These are phyloP conservation scores for Dolichallabes microphthalmus DNA, from an alignment of 2,113 vertebrate species.

Conservation along the genomic window DNA sequence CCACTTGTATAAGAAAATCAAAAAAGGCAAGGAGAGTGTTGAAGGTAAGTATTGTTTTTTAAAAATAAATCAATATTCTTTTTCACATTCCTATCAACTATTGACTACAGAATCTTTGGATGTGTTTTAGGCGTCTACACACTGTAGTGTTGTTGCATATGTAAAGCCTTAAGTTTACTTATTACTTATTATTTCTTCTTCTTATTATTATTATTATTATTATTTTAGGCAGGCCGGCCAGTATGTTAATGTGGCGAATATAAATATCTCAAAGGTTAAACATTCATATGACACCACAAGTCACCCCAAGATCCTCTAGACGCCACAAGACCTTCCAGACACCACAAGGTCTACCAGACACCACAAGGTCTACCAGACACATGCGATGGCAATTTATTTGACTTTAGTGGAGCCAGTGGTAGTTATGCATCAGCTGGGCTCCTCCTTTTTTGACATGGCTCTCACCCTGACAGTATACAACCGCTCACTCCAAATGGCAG, in stretches of 20 bases:
- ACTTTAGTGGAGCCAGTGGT: slow-evolving; percentile 60
- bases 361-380: not conserved
- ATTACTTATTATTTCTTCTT: too few relatives aligned
- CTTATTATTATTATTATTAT: too few relatives aligned
- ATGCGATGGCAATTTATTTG: slow-evolving; percentile 46
- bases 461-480: slow-evolving; percentile 56
- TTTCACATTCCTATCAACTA: not conserved
- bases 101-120: not conserved
- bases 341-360: not conserved
- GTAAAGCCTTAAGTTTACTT: not conserved
- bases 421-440: slow-evolving; percentile 55
- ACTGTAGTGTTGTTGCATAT: not conserved
- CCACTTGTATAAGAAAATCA: not conserved
- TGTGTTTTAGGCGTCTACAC: not conserved
- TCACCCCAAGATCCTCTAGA: not conserved
- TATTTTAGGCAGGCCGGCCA: too few relatives aligned
- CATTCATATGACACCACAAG: not conserved
- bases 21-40: not conserved
- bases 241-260: not conserved
- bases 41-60: slow-evolving; percentile 23
- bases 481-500: slow-evolving; percentile 44
- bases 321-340: not conserved
- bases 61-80: not conserved
- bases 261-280: not conserved
- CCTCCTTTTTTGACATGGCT: slow-evolving; percentile 58